Evolutionary conservation across 2,797 vertebrate genomes (phyloP), one percentile per base, ranked within the genome.

Genomic region (Poecilia wingei): DNA sequence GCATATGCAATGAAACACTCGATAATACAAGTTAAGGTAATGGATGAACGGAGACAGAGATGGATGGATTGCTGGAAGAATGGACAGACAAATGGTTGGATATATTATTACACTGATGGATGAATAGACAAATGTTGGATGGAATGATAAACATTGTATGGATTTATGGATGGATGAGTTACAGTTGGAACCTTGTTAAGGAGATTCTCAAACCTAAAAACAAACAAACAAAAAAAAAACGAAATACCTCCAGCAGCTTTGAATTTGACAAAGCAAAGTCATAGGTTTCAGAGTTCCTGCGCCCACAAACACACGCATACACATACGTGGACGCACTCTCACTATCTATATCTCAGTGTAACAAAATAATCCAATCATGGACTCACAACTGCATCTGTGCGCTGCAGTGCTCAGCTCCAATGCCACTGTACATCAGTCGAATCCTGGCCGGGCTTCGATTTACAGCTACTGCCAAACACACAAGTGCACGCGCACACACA

Each of bases 351-450:
- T 81, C 79, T 85, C 82, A 74, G 71, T 36, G 77, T 80, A 83
- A 71, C 61, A 84, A 85, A 85, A 85, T 82, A 83, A 90, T 79
- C 86, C 83, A 86, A 87, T 91, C 88, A 84, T n/a, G 78, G 76
- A 76, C 68, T 46, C 76, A 73, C 55, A 59, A 69, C 76, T 7
- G 80, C 49, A 47, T 76, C 74, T 59, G 75, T 66, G 80, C 25
- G 82, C 76, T 88, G 89, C 88, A 74, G 88, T 84, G 80, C 88
- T 90, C 90, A 84, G 89, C 80, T 43, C 91, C 87, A 76, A 82
- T 75, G 72, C 83, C 86, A 87, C 87, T 90, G 87, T 92, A 90
- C 92, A 94, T 94, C 92, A 93, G 88, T 89, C 75, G 74, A 86
- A 85, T 75, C 86, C 84, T 89, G 84, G 86, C 90, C 77, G 9